Evolutionary conservation across 2,888 invertebrate species (phyloP), one percentile per base, ranked within the genome.

Genomic region (Ypsolopha scabrella): DNA sequence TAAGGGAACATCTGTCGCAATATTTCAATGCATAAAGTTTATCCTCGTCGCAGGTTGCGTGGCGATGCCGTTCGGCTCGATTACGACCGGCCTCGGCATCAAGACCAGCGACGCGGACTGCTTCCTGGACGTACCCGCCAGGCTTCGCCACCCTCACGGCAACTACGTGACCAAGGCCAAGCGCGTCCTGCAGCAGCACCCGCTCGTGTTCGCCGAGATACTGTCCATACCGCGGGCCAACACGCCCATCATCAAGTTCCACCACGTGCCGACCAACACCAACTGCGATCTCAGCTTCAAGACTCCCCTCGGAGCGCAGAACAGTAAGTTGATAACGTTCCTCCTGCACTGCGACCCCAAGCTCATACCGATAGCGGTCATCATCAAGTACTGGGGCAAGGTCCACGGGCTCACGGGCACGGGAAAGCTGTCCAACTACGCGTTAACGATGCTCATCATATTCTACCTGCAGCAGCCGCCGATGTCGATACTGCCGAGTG

Each of bases 241-340:
- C 67, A 93, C 92, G 6, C 95, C 95, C 34, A 93, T 95, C 55
- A 89, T 95, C 9, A 94, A 93, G 67, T 92, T 92, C 68, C 79
- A 85, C 55, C 92, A 94, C 67, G 59, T 75, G 1, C 78, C 82
- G 9, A 91, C 92, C 0, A 76, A 81, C 0, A 88, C 90, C 24
- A 88, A 88, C 61, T 90, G 93, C 60, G 95, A 95, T 70, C 81
- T 95, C 36, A 92, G 92, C 51, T 90, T 93, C 67, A 92, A 91
- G 60, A 92, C 91, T 47, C 87, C 89, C 13, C 83, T 92, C 4
- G 94, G 93, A 3, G 88, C 92, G 0, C 88, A 88, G 60, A 95
- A 94, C 71, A 92, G 91, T 54, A 72, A 83, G 38, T 87, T 94
- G 38, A 82, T 94, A 3, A 80, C 82, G 4, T 88, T 89, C 61